These are phyloP conservation scores for Brachionus calyciflorus DNA, from an alignment of 1,140 invertebrate genomes.

Conservation along the genomic window DNA sequence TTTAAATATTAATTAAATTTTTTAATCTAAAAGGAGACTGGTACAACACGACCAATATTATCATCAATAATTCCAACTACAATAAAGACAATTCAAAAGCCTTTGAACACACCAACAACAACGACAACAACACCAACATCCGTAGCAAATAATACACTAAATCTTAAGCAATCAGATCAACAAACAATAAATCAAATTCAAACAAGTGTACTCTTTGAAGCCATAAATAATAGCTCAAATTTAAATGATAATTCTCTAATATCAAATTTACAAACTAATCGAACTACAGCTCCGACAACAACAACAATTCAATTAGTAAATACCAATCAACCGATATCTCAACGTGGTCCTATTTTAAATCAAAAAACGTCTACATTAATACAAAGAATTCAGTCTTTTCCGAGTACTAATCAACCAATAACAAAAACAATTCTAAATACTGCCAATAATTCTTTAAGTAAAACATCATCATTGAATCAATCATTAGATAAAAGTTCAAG, in stretches of 20 bases:
- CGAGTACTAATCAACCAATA: neutral
- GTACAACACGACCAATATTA: neutral
- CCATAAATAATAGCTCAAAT: neutral
- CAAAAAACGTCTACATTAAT: conserved; percentile 36
- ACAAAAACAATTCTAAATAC: neutral
- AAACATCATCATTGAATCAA: neutral
- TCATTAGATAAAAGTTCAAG: neutral
- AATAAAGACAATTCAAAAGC: conserved; percentile 23
- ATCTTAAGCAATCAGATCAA: neutral
- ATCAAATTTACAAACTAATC: neutral
- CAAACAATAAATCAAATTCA: neutral
- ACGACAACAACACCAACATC: neutral
- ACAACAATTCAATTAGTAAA: conserved; percentile 31
- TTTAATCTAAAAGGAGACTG: neutral
- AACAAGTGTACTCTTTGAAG: neutral
- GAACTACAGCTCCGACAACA: neutral
- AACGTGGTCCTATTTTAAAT: neutral
- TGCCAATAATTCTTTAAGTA: neutral
- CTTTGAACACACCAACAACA: neutral
- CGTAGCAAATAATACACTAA: neutral
- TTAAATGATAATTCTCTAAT: neutral
- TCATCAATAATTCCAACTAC: neutral
- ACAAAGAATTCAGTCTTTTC: conserved; percentile 19
- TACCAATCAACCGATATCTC: neutral
- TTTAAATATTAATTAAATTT: too few relatives aligned